Base-by-base conservation (phyloP, 2,888 invertebrate species). In the Keiferia lycopersicella region DNA sequence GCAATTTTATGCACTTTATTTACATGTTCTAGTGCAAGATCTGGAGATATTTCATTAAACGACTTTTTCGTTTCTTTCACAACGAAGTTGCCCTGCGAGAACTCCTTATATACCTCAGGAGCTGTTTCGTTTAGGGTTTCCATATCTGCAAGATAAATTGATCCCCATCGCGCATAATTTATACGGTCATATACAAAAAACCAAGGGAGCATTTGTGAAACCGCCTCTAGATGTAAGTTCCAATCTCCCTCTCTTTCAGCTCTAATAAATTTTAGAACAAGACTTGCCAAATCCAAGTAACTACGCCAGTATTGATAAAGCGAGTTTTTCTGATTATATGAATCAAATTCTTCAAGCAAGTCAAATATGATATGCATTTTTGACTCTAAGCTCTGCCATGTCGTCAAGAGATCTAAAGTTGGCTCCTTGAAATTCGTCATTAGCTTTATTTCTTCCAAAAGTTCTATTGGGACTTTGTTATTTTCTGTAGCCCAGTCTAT, bases 141-240 rank as follows among this genome's bases (percentile, higher is more conserved):
- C 51, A 51, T 58, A 16, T 58, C 58, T 2, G 7, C 10, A 0
- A 58, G 11, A 18, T 58, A 58, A 3, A 58, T 38, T 14, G 58
- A 18, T 8, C 58, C 58, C 58, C 58, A 58, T 1, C 58, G 58
- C 0, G 58, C 58, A 38, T 58, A 58, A 58, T 58, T 58, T 0
- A 8, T 38, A 7, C 18, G 34, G 38, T 58, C 58, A 38, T 58
- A 58, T 12, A 38, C 8, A 11, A 58, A 58, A 58, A 58, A 58
- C 58, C 58, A 58, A 2, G 58, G 58, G 2, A 58, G 6, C 58
- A 58, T 58, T 11, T 58, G 58, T n/a, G 58, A 4, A 1, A 58
- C 39, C 1, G 38, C 11, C 22, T 51, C 51, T 2, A 51, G 8
- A 18, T 51, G 51, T 10, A 51, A 11, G 4, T 1, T 10, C 51